Percentiles rank a stretch among this genome's conserved stretches.
Conservation (phyloP, 2,888 invertebrate genomes). For the Pasiphila rectangulata region DNA sequence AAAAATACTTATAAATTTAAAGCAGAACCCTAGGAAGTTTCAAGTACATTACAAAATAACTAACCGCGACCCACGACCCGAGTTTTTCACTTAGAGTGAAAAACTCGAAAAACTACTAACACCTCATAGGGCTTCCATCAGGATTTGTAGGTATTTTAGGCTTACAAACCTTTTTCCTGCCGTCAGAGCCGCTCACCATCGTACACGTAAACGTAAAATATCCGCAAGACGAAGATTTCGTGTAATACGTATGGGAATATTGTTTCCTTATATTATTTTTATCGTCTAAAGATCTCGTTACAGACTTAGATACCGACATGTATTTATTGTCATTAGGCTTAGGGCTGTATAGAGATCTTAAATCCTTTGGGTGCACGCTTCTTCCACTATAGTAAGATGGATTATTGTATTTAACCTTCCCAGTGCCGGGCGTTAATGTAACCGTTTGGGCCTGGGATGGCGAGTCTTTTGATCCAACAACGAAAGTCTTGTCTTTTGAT, state of each 20-base stretch:
- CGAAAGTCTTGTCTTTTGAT: slow-evolving; percentile 80
- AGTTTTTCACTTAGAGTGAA: not conserved
- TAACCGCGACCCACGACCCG: not conserved
- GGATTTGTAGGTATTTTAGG: slow-evolving; percentile 89
- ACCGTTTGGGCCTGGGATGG: slow-evolving; percentile 86
- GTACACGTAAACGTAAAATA: slow-evolving; percentile 93
- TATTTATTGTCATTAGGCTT: slow-evolving; percentile 83
- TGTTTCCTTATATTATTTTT: slow-evolving; percentile 85
- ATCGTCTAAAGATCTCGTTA: slow-evolving; percentile 85
- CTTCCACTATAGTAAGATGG: slow-evolving; percentile 47
- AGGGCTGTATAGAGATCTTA: slow-evolving; percentile 57
- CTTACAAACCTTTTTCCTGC: slow-evolving; percentile 89
- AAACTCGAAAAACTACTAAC: slow-evolving; percentile 51
- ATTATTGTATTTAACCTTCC: slow-evolving; percentile 63
- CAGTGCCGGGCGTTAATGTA: slow-evolving; percentile 73
- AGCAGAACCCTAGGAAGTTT: slow-evolving; percentile 2
- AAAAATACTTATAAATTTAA: slow-evolving; percentile 17
- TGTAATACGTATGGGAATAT: slow-evolving; percentile 89
- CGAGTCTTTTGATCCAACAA: slow-evolving; percentile 78
- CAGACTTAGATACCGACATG: slow-evolving; percentile 89
- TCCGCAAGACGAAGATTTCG: slow-evolving; percentile 92
- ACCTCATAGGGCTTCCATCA: slow-evolving; percentile 86
- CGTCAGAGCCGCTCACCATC: slow-evolving; percentile 87
- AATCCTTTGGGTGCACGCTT: slow-evolving; percentile 58
- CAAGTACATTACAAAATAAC: not conserved